Percentiles rank a stretch among this genome's conserved stretches.
Conservation (phyloP, 2,113 vertebrate species). For the Coptodon bakossiorum region DNA sequence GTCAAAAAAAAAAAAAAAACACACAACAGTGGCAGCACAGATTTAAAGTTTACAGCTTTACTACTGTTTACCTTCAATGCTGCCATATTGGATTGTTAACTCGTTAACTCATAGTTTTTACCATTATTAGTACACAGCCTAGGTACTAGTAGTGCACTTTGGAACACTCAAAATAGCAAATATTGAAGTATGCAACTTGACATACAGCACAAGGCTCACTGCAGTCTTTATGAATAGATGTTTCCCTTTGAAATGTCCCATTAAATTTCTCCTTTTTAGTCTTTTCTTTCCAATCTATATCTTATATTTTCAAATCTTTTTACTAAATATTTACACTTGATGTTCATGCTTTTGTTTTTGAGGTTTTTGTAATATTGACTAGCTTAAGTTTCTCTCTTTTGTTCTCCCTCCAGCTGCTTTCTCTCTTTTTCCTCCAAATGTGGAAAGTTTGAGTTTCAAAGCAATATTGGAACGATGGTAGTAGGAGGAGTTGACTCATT, state of each 20-base stretch:
- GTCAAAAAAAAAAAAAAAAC: not conserved
- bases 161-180: not conserved
- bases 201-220: not conserved
- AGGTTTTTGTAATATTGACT: not conserved
- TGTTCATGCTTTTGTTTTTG: not conserved
- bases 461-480: not conserved
- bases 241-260: not conserved
- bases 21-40: not conserved
- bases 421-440: not conserved
- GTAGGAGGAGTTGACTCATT: not conserved
- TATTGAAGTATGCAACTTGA: not conserved
- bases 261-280: not conserved
- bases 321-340: not conserved
- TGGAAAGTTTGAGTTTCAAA: not conserved
- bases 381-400: not conserved
- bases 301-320: not conserved
- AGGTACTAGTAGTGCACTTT: not conserved
- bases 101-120: not conserved
- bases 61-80: not conserved
- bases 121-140: not conserved
- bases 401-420: not conserved
- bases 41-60: not conserved
- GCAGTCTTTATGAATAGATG: not conserved
- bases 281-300: not conserved
- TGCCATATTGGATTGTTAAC: not conserved